These are phyloP conservation scores for Stegodyphus dumicola DNA, from an alignment of 1,140 invertebrate genomes.

Conservation along the genomic window DNA sequence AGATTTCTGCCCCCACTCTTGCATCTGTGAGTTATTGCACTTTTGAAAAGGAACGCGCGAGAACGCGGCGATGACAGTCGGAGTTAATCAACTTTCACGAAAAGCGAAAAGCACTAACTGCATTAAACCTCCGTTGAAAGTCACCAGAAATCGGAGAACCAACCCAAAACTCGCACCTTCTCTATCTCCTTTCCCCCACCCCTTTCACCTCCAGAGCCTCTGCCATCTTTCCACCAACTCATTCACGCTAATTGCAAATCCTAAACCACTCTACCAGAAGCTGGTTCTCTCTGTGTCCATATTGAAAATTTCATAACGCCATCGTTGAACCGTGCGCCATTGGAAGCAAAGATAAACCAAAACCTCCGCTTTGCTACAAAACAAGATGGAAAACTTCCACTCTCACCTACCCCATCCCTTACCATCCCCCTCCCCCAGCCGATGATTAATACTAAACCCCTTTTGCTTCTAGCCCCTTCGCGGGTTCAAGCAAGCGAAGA, in stretches of 20 bases:
- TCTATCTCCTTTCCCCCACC: background rate
- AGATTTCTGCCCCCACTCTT: constrained; percentile 11
- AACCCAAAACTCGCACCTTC: background rate
- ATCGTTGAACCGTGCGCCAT: constrained; percentile 54
- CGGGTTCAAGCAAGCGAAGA: constrained; percentile 38
- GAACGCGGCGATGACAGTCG: constrained; percentile 43
- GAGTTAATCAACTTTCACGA: constrained; percentile 54
- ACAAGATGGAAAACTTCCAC: constrained; percentile 16
- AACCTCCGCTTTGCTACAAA: constrained; percentile 29
- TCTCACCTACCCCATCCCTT: background rate
- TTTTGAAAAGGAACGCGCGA: constrained; percentile 38
- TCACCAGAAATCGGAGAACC: constrained; percentile 39
- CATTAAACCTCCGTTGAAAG: constrained; percentile 55
- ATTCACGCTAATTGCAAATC: constrained; percentile 60
- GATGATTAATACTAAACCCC: constrained; percentile 50
- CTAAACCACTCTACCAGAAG: constrained; percentile 50
- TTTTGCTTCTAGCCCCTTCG: constrained; percentile 29
- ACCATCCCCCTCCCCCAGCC: background rate
- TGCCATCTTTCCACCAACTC: constrained; percentile 32
- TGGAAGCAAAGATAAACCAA: constrained; percentile 55
- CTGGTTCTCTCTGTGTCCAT: constrained; percentile 27
- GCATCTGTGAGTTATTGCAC: constrained; percentile 41
- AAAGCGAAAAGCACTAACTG: constrained; percentile 58
- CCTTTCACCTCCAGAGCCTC: background rate
- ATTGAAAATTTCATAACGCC: constrained; percentile 61